phyloP scores from a whole-genome alignment of 2,888 invertebrate species.

The Phortica magna region DNA sequence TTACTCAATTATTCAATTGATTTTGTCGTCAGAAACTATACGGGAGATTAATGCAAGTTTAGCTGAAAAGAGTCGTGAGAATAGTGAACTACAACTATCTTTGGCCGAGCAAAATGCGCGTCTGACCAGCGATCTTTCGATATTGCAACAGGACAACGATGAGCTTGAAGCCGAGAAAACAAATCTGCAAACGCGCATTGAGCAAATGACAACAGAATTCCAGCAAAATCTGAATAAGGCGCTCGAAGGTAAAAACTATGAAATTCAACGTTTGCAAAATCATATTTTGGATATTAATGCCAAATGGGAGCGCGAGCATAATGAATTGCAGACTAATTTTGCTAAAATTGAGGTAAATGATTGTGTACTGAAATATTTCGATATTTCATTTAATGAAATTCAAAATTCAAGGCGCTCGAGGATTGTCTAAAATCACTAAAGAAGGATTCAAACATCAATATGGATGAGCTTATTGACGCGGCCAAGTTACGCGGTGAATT shows the following conservation, averaged over 20 bases:
- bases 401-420: slow-evolving; percentile 74
- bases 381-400: too few species aligned
- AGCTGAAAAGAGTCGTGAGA: slow-evolving; percentile 80
- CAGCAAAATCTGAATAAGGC: slow-evolving; percentile 74
- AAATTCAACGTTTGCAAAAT: slow-evolving; percentile 72
- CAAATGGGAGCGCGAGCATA: slow-evolving; percentile 69
- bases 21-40: slow-evolving; percentile 76
- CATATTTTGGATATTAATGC: slow-evolving; percentile 70
- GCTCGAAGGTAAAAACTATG: slow-evolving; percentile 72
- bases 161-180: slow-evolving; percentile 79
- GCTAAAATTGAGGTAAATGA: slow-evolving; percentile 73
- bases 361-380: not conserved
- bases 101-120: slow-evolving; percentile 78
- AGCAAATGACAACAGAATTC: slow-evolving; percentile 74
- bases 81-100: slow-evolving; percentile 79
- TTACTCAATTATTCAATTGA: not conserved
- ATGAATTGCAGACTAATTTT: slow-evolving; percentile 73
- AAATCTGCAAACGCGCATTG: slow-evolving; percentile 69
- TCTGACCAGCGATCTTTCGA: slow-evolving; percentile 80
- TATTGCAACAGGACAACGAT: slow-evolving; percentile 80
- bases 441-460: slow-evolving; percentile 77
- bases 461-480: slow-evolving; percentile 80
- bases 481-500: slow-evolving; percentile 82
- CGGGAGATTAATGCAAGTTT: slow-evolving; percentile 79
- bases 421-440: slow-evolving; percentile 78